Evolutionary conservation across 2,797 vertebrate species (phyloP).

Genomic region (Diplodus sargus): DNA sequence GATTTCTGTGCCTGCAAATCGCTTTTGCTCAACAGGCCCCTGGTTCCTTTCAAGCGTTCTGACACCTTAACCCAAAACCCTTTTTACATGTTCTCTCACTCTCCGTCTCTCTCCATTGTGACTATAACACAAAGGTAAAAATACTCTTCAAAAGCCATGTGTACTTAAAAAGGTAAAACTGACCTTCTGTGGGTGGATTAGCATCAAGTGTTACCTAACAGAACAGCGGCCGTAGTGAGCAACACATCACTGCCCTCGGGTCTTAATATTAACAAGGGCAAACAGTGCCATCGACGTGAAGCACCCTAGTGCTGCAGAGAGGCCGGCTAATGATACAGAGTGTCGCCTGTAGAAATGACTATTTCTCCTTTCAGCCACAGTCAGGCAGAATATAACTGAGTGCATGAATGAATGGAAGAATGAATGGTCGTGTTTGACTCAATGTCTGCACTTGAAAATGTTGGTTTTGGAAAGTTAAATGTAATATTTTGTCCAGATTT

Average conservation of each 20-base stretch:
- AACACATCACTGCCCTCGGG: slow-evolving; percentile 28
- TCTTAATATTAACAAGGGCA: slow-evolving; percentile 44
- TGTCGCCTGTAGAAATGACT: slow-evolving; percentile 23
- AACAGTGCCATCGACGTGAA: slow-evolving; percentile 48
- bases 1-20: background rate
- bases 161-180: slow-evolving; percentile 26
- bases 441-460: background rate
- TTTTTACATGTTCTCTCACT: background rate
- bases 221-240: slow-evolving; percentile 22
- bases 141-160: slow-evolving; percentile 8
- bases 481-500: background rate
- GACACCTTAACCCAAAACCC: background rate
- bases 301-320: slow-evolving; percentile 44
- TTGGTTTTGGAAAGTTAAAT: slow-evolving; percentile 3
- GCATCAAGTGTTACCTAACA: slow-evolving; percentile 38
- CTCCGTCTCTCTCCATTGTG: background rate
- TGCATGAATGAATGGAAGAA: slow-evolving; percentile 20
- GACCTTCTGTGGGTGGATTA: slow-evolving; percentile 29
- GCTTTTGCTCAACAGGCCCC: background rate
- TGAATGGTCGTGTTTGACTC: slow-evolving; percentile 2
- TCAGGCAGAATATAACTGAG: slow-evolving; percentile 16
- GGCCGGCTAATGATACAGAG: slow-evolving; percentile 27
- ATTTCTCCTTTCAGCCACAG: slow-evolving; percentile 13
- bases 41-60: background rate
- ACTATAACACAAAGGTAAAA: slow-evolving; percentile 8